A percentile compares a stretch with the other conserved stretches of the same genome.
Conservation (phyloP, 1,140 invertebrate species). For the Platorchestia sp. region DNA sequence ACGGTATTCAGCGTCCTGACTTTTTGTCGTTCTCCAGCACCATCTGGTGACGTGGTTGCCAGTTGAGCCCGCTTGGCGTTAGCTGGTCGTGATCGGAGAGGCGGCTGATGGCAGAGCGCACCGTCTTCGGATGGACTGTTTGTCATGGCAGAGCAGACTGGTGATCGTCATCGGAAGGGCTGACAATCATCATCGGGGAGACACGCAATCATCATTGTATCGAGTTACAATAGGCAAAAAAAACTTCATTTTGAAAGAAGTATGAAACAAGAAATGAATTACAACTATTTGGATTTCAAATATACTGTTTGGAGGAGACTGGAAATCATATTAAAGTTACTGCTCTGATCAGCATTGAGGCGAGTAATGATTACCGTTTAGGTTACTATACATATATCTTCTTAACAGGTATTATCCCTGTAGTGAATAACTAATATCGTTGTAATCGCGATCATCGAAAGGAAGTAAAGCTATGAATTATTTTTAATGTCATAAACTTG, state of each 20-base stretch:
- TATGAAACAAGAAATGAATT: no score
- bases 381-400: background rate
- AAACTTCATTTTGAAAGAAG: no score
- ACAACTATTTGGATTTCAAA: no score
- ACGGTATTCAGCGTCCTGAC: background rate
- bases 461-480: no score
- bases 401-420: no score
- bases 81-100: background rate
- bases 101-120: background rate
- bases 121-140: background rate
- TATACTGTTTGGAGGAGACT: no score
- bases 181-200: background rate
- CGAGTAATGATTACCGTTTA: background rate
- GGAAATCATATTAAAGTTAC: no score
- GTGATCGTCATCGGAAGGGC: background rate
- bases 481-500: no score
- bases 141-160: background rate
- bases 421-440: no score
- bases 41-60: background rate
- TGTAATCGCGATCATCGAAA: no score
- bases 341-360: background rate
- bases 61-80: background rate
- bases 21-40: background rate
- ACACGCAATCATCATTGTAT: no score
- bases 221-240: no score